Base-by-base conservation (phyloP, 2,888 invertebrate genomes). In the Tipula unca region DNA sequence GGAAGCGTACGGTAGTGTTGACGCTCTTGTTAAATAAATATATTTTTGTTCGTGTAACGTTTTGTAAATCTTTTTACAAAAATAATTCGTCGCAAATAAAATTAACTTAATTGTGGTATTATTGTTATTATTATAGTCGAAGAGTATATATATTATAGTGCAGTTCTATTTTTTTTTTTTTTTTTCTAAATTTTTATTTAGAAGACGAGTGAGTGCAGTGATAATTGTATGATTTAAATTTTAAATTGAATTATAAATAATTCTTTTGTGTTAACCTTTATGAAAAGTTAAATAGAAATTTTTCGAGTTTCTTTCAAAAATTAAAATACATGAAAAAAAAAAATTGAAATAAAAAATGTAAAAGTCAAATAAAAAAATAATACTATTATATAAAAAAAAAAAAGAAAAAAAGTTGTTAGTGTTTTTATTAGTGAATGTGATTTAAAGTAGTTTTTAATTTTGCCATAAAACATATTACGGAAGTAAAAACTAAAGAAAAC, bases 381-480 rank as follows among this genome's bases (percentile, higher is more conserved):
- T 48, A 48, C 1, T 48, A 48, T 48, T 69, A 69, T 25, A 69
- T 25, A 69, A 69, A 25, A 69, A 69, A 25, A 69, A 69, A 69
- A 69, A 10, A 69, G 25, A 25, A 69, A 69, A 25, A 69, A 69
- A 69, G 20, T 25, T 69, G 8, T 25, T 69, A 69, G 69, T 69
- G 48, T 48, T 48, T 48, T 69, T 69, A 69, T 69, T 69, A 69
- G 69, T 69, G 69, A 69, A 69, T 69, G 69, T 69, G 69, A 25
- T 69, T 69, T 69, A 69, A 69, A 69, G 25, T 25, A 69, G 69
- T 69, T 69, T 8, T 1, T n/a, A n/a, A n/a, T n/a, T 25, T 20
- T 25, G 69, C 25, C 69, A 69, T 69, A 69, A 69, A 69, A 69
- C 10, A 69, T 20, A 69, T 69, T 69, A 20, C 69, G 69, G 69